Conservation (phyloP, 2,797 vertebrate genomes). For the Acanthurus lineatus region DNA sequence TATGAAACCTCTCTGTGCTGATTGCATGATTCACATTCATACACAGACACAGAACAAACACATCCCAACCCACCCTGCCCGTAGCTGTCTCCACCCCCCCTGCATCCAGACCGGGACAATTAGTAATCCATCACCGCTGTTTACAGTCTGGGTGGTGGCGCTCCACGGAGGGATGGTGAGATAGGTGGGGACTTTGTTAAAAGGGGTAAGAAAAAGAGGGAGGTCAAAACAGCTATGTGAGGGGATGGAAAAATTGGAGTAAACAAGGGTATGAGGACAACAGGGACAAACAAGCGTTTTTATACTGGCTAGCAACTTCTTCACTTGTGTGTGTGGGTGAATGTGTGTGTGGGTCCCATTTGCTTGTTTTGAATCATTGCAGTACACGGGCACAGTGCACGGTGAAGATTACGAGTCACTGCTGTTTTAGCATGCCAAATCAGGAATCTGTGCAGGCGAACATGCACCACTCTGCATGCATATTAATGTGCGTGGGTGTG, state of each 20-base stretch:
- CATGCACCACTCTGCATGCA: conserved; percentile 30
- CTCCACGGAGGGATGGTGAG: conserved; percentile 25
- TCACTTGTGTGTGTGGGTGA: conserved; percentile 6
- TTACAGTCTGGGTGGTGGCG: conserved; percentile 76
- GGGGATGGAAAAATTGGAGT: conserved; percentile 43
- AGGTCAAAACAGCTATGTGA: conserved; percentile 36
- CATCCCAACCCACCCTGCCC: conserved; percentile 58
- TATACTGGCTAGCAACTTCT: conserved; percentile 37
- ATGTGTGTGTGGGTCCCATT: background rate
- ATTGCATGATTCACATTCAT: conserved; percentile 35
- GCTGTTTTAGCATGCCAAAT: conserved; percentile 45
- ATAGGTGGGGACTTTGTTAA: conserved; percentile 37
- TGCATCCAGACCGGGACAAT: conserved; percentile 80
- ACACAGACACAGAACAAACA: conserved; percentile 8
- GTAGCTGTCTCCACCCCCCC: conserved; percentile 60
- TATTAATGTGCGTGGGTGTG: conserved; percentile 42
- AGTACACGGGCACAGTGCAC: conserved; percentile 22
- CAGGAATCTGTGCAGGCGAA: conserved; percentile 34
- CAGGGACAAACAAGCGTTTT: conserved; percentile 60
- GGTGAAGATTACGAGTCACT: conserved; percentile 40
- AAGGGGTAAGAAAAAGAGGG: conserved; percentile 26
- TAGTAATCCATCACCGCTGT: conserved; percentile 84
- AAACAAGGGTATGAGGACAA: conserved; percentile 68
- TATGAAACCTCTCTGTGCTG: conserved; percentile 27
- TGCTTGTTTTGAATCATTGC: conserved; percentile 50